phyloP scores from a whole-genome alignment of 2,888 invertebrate species.

The Bruchidius siliquastri region DNA sequence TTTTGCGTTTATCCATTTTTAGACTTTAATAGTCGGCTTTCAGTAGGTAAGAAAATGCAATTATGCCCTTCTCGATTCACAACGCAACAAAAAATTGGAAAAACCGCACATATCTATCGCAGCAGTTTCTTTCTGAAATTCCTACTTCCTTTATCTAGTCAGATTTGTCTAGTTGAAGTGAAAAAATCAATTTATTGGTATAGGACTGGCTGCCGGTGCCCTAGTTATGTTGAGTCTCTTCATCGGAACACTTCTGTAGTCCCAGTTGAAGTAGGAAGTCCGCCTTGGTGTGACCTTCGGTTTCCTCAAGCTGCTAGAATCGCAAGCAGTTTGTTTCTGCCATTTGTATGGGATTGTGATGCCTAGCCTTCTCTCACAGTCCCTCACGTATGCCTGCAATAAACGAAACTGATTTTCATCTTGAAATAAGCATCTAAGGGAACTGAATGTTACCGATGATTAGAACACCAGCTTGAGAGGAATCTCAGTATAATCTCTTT shows the following conservation, averaged over 20 bases:
- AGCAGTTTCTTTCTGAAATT: too few species aligned
- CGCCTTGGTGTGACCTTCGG: not conserved
- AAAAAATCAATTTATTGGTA: slow-evolving; percentile 5
- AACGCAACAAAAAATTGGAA: not conserved
- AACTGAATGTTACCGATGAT: too few species aligned
- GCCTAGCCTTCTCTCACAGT: slow-evolving; percentile 71
- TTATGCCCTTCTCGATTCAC: not conserved
- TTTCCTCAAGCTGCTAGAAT: slow-evolving; percentile 10
- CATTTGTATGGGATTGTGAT: slow-evolving; percentile 63
- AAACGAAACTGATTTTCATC: slow-evolving; percentile 48
- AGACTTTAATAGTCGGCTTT: not conserved
- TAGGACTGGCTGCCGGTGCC: not conserved
- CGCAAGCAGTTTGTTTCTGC: slow-evolving; percentile 51
- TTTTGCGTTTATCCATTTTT: not conserved
- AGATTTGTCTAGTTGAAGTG: not conserved
- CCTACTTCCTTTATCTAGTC: too few species aligned
- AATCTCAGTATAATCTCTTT: too few species aligned
- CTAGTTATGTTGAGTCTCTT: not conserved
- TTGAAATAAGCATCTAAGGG: too few species aligned
- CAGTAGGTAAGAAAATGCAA: not conserved
- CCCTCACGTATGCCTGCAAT: slow-evolving; percentile 82
- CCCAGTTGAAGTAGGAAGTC: not conserved
- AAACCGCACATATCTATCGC: not conserved
- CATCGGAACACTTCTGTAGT: not conserved
- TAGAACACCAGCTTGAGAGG: too few species aligned